Evolutionary conservation across 30 jellyfish, hydroid and myxozoan species (phyloP).

Genomic region (Catostylus mosaicus): DNA sequence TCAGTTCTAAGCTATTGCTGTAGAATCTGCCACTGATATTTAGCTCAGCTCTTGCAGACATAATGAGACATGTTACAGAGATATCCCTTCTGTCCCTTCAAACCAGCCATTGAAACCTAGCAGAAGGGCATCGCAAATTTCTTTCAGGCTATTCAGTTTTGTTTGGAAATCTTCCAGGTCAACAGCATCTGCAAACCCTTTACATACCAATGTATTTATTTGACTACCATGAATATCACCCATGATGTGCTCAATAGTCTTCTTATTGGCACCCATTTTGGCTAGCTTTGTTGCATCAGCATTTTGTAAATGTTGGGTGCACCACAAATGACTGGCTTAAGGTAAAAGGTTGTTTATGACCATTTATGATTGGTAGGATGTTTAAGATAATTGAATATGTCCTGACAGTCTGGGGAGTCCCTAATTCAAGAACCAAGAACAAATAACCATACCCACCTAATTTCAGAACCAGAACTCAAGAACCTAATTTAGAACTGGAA

Average conservation of each 20-base stretch:
- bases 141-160: constrained; percentile 25
- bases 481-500: too few relatives aligned
- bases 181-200: constrained; percentile 56
- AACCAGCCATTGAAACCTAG: constrained; percentile 61
- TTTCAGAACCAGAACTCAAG: too few relatives aligned
- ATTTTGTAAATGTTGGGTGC: constrained; percentile 59
- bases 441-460: too few relatives aligned
- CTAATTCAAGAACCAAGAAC: too few relatives aligned
- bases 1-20: constrained; percentile 57
- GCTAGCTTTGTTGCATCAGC: constrained; percentile 45
- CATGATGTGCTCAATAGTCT: constrained; percentile 57
- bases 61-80: constrained; percentile 21
- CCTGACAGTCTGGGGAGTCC: too few relatives aligned
- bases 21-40: constrained; percentile 48
- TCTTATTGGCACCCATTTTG: constrained; percentile 51
- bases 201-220: constrained; percentile 20
- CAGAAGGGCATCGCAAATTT: constrained; percentile 50
- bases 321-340: too few relatives aligned
- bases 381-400: too few relatives aligned
- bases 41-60: constrained; percentile 48
- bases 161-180: constrained; percentile 39
- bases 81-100: constrained; percentile 21
- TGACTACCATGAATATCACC: constrained; percentile 65
- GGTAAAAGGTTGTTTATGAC: too few relatives aligned
- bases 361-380: too few relatives aligned